Evolutionary conservation across 2,797 vertebrate species (phyloP), one percentile per base, ranked within the genome.

Genomic region (Danio jaintianensis): DNA sequence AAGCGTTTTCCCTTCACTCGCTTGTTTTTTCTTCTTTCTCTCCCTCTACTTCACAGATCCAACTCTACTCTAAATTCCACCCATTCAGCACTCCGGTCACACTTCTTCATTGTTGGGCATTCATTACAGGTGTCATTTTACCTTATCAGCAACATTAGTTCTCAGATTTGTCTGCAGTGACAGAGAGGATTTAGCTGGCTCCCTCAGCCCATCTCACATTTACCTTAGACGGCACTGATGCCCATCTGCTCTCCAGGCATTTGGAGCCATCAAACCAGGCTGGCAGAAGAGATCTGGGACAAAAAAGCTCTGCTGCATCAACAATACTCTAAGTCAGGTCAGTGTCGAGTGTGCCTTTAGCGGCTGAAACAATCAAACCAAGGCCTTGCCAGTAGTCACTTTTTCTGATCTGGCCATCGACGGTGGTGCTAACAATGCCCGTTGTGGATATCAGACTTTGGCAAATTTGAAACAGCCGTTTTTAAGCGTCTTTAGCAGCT

Each of bases 121-220:
- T 78, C 75, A 76, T 83, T 79, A 74, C 18, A 69, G 69, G 43
- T 83, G 81, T 78, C 84, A 70, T 85, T 81, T 69, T 67, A 85
- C 68, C 78, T 83, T 84, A 83, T 85, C 80, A 83, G 78, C 70
- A 79, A 48, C 72, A 76, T 82, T 70, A 83, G 81, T 45, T 68
- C 74, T 68, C 62, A 71, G 71, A 82, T 80, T 80, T 72, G 66
- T 74, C 72, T 75, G 40, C 55, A 40, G 64, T 53, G 77, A 82
- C 66, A 77, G 48, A 63, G 74, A 75, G 29, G 74, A 59, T 52
- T 12, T 45, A 47, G 10, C 11, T 79, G 68, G 70, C 42, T 68
- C 64, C 42, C 40, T 63, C 61, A 40, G 10, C 56, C 43, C 62
- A 20, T 79, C 81, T 79, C 62, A 45, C 55, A 45, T 75, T 78